phyloP scores from a whole-genome alignment of 2,113 vertebrate genomes.

The Gasterosteus nipponicus region DNA sequence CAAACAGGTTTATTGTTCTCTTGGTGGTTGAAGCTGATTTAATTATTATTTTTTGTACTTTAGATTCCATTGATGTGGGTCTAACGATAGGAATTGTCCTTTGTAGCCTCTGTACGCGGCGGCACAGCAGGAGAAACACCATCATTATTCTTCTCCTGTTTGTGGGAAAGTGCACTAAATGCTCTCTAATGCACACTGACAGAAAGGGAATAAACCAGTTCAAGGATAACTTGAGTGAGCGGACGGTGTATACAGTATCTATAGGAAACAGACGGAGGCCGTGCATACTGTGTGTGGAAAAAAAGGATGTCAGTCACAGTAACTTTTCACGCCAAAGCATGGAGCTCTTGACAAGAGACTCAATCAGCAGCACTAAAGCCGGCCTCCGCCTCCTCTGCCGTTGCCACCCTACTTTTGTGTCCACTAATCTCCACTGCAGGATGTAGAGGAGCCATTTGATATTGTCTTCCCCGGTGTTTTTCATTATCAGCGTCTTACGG shows the following conservation, averaged over 20 bases:
- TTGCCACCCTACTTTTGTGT: slow-evolving; percentile 72
- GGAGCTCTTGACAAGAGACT: slow-evolving; percentile 77
- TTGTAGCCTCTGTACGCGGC: neutral
- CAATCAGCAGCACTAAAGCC: slow-evolving; percentile 81
- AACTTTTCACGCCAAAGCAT: slow-evolving; percentile 65
- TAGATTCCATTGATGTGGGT: neutral
- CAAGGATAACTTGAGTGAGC: slow-evolving; percentile 37
- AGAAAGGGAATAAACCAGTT: slow-evolving; percentile 23
- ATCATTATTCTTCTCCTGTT: neutral
- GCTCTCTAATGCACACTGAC: slow-evolving; percentile 1
- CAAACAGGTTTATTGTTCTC: neutral
- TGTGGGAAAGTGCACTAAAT: neutral
- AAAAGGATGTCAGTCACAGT: slow-evolving; percentile 72
- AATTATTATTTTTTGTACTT: neutral
- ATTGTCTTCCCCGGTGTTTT: slow-evolving; percentile 99
- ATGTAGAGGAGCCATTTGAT: slow-evolving; percentile 99
- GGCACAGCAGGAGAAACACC: neutral
- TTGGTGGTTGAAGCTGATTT: neutral
- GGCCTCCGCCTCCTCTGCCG: slow-evolving; percentile 64
- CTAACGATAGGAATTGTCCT: neutral
- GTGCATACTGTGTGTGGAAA: slow-evolving; percentile 33
- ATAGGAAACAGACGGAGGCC: slow-evolving; percentile 57
- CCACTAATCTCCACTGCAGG: slow-evolving; percentile 81
- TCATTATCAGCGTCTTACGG: slow-evolving; percentile 97
- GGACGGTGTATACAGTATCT: slow-evolving; percentile 53